Percentiles rank a stretch among this genome's conserved stretches.
These are phyloP conservation scores for Stictocephala bisonia DNA, from an alignment of 2,888 invertebrate species.

Conservation along the genomic window DNA sequence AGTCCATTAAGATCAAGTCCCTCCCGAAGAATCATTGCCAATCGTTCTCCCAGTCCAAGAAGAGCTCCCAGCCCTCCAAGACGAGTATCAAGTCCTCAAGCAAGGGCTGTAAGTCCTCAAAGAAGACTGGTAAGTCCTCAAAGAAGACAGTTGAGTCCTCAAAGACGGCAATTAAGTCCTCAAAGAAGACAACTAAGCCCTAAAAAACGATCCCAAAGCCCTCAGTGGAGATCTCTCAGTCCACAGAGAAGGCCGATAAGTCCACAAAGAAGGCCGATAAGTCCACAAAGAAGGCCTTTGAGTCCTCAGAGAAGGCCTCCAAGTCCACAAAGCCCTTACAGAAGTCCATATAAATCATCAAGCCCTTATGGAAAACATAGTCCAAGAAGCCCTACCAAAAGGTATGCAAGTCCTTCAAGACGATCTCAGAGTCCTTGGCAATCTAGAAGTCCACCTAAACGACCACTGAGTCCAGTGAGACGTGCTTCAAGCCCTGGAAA, in stretches of 20 bases:
- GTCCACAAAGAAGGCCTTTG: constrained; percentile 35
- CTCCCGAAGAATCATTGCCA: background rate
- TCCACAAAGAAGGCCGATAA: constrained; percentile 11
- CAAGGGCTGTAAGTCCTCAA: background rate
- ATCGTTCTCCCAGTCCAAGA: constrained; percentile 10
- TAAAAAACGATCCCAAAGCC: constrained; percentile 36
- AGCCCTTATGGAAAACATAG: constrained; percentile 6
- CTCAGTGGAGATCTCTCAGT: constrained; percentile 24
- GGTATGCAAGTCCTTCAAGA: constrained; percentile 42
- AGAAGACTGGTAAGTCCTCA: background rate
- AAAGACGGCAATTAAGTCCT: constrained; percentile 6
- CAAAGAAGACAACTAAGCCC: background rate
- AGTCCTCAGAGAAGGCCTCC: constrained; percentile 25
- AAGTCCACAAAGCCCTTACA: constrained; percentile 28
- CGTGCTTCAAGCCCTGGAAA: constrained; percentile 18
- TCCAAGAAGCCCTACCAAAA: constrained; percentile 13
- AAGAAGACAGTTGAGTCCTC: constrained; percentile 36
- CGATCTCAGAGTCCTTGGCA: constrained; percentile 37
- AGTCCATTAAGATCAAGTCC: constrained; percentile 11
- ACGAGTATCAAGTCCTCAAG: too few relatives aligned
- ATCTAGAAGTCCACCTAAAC: constrained; percentile 24
- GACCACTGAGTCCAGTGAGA: background rate
- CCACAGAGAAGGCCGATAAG: constrained; percentile 3
- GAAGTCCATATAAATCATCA: constrained; percentile 20
- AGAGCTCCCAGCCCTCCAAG: background rate